These are phyloP conservation scores for Palythoa caribaeorum DNA, from an alignment of 92 coral and sea anemone genomes.

Conservation along the genomic window DNA sequence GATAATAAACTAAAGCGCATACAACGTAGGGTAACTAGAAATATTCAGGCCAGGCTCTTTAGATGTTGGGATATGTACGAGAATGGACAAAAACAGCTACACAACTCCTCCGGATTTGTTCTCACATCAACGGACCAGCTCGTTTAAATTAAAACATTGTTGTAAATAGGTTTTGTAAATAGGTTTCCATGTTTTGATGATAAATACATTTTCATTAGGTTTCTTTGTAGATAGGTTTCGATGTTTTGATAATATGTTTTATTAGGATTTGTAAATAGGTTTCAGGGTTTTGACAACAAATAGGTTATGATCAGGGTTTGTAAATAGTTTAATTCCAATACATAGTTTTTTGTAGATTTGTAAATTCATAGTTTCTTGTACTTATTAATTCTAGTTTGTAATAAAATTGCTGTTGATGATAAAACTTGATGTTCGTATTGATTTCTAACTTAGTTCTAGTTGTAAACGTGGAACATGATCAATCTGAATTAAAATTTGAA, in stretches of 20 bases:
- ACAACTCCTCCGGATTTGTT: constrained; percentile 19
- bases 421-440: neutral
- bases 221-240: neutral
- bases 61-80: neutral
- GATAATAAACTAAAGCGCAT: constrained; percentile 17
- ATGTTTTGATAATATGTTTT: neutral
- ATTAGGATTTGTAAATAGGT: neutral
- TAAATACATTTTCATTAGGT: neutral
- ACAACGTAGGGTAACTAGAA: constrained; percentile 22
- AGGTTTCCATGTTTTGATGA: neutral
- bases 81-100: neutral
- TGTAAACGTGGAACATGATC: too few relatives aligned
- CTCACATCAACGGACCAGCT: constrained; percentile 33
- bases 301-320: constrained; percentile 1
- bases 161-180: constrained; percentile 11
- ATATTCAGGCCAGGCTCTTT: constrained; percentile 16
- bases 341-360: neutral
- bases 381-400: neutral
- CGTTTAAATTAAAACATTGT: neutral
- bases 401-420: neutral
- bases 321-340: neutral
- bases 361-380: neutral
- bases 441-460: neutral
- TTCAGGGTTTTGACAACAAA: neutral
- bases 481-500: too few relatives aligned